Base-by-base conservation (phyloP, 2,113 vertebrate genomes). In the Helogale parvula region DNA sequence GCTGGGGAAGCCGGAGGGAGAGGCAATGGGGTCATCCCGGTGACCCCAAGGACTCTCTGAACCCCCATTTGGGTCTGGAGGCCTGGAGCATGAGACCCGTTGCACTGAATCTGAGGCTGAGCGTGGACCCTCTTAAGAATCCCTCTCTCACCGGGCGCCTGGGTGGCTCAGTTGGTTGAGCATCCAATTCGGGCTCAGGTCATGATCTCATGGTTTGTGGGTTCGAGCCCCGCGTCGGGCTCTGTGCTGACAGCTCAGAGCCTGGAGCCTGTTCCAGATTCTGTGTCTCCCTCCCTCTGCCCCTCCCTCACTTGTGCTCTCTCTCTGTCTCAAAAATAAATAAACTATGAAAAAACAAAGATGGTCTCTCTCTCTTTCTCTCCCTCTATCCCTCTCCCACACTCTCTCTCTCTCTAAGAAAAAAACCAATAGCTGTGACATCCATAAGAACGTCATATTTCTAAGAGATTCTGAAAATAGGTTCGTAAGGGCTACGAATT, bases 391-490 rank as follows among this genome's bases (percentile, higher is more conserved):
- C 16, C 52, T 54, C 52, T 17, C 52, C 16, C 3, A 0, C 3
- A 15, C 52, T 3, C 52, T 13, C 15, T 13, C 54, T 19, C 19
- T 57, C 19, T 57, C 21, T 60, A 60, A 60, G 21, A 60, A 60
- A 60, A 60, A 54, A 54, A 54, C 16, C 65, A 41, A 35, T 41
- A 89, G 27, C 69, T 72, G 27, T 69, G 60, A 60, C 66, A 35
- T 47, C 65, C 93, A 14, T 77, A 1, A 68, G 68, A 86, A 4
- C 41, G 89, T 94, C 69, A 3, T 71, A 90, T 85, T 81, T 94
- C 74, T 93, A 74, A 74, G 95, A 93, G 74, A 92, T 21, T 17
- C 41, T 80, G 96, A 65, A 93, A 21, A 94, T 74, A 72, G 16
- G 47, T 90, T 63, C 72, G 35, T 90, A 21, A 83, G 38, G 29